These are phyloP conservation scores for Agrotis segetum DNA, from an alignment of 2,888 invertebrate species.

Conservation along the genomic window DNA sequence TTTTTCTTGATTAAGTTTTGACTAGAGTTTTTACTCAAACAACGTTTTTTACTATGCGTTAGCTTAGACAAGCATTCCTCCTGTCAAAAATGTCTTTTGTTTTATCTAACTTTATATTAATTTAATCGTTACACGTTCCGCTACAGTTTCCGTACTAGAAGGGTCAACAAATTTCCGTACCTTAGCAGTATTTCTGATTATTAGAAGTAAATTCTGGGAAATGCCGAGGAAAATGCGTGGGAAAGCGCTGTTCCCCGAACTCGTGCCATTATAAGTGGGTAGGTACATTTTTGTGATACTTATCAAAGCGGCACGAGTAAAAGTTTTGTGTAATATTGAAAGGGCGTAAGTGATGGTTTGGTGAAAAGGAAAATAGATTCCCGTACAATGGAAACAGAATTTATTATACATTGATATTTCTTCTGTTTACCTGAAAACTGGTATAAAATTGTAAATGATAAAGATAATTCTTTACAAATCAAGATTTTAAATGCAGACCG, in stretches of 20 bases:
- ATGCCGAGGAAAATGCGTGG: constrained; percentile 50
- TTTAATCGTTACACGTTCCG: constrained; percentile 41
- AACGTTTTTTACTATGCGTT: background rate
- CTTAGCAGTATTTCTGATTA: constrained; percentile 38
- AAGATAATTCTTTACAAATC: background rate
- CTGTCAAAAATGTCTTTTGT: too few relatives aligned
- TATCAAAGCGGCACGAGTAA: constrained; percentile 60
- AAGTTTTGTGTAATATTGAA: constrained; percentile 32
- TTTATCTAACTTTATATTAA: constrained; percentile 19
- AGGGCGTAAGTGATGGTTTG: constrained; percentile 16
- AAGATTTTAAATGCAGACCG: background rate
- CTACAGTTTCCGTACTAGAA: constrained; percentile 8
- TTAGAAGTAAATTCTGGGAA: constrained; percentile 41
- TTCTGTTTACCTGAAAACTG: constrained; percentile 26
- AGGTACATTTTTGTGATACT: constrained; percentile 51
- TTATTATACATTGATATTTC: background rate
- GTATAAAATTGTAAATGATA: background rate
- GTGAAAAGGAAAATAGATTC: background rate
- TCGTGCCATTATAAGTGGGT: constrained; percentile 54
- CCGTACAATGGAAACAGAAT: background rate
- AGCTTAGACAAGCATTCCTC: too few relatives aligned
- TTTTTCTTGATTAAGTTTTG: constrained; percentile 16
- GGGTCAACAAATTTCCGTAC: constrained; percentile 41
- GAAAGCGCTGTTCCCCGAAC: constrained; percentile 49
- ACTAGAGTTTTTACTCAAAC: background rate